A percentile compares a stretch with the other conserved stretches of the same genome.
These are phyloP conservation scores for Tetraodon nigroviridis DNA, from an alignment of 2,113 vertebrate genomes.

Conservation along the genomic window DNA sequence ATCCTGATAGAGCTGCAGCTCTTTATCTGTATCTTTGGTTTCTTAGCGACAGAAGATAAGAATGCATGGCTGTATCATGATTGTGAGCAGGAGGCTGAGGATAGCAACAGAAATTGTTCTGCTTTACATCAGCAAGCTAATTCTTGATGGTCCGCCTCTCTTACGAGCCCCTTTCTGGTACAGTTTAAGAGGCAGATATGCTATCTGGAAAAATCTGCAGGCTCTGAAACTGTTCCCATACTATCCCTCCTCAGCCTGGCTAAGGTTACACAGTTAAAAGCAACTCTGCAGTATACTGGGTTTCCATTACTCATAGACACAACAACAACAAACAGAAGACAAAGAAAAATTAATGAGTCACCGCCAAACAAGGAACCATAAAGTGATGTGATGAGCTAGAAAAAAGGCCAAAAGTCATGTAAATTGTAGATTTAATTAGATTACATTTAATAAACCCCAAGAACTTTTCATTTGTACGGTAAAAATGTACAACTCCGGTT, in stretches of 20 bases:
- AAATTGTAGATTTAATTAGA: conserved; percentile 12
- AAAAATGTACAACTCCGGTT: conserved; percentile 4
- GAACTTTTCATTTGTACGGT: conserved; percentile 16
- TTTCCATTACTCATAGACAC: conserved; percentile 24
- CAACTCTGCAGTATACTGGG: conserved; percentile 16
- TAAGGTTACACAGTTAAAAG: conserved; percentile 11
- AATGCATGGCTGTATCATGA: conserved; percentile 34
- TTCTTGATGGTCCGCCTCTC: conserved; percentile 35
- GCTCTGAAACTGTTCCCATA: conserved; percentile 46
- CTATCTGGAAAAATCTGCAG: conserved; percentile 59
- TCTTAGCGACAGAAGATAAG: conserved; percentile 49
- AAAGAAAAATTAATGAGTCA: background rate
- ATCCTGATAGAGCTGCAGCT: conserved; percentile 31
- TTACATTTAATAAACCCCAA: background rate
- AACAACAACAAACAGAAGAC: conserved; percentile 22
- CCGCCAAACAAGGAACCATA: background rate
- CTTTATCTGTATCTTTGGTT: conserved; percentile 45
- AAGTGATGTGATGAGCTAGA: too few species aligned
- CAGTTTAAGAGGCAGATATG: conserved; percentile 47
- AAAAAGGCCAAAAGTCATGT: background rate
- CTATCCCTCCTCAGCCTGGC: conserved; percentile 31
- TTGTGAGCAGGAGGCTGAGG: background rate
- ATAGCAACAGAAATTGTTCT: conserved; percentile 38
- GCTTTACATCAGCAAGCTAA: conserved; percentile 51
- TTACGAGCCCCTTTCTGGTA: conserved; percentile 21